A percentile compares a stretch with the other conserved stretches of the same genome.
Evolutionary conservation across 2,797 vertebrate species (phyloP).

Genomic region (Chaenodraco wilsoni): DNA sequence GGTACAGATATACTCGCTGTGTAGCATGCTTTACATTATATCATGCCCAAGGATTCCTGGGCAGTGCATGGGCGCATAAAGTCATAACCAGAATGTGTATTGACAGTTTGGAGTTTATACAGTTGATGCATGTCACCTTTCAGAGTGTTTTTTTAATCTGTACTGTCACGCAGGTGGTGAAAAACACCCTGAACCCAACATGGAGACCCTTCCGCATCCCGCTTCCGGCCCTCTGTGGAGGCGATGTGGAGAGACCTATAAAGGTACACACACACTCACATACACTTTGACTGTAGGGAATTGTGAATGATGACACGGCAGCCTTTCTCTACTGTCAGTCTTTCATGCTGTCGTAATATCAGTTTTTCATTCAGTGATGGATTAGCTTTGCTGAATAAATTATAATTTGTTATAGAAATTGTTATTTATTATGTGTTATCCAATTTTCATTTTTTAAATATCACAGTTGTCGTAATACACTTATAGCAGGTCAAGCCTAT

Average conservation of each 20-base stretch:
- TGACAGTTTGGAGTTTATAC: neutral
- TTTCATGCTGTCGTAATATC: neutral
- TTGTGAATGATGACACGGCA: neutral
- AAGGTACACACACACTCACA: conserved; percentile 84
- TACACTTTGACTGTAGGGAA: neutral
- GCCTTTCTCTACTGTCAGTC: neutral
- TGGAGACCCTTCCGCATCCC: conserved; percentile 94
- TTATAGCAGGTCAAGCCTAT: too few species aligned
- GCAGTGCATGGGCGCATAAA: neutral
- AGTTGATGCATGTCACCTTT: neutral
- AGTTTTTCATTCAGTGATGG: neutral
- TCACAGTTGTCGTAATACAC: too few species aligned
- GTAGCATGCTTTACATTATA: neutral
- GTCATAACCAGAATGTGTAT: too few species aligned
- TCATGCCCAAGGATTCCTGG: neutral
- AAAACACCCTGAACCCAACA: conserved; percentile 92
- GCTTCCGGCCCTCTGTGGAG: conserved; percentile 92
- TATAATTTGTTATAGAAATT: neutral
- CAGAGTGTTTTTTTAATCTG: neutral
- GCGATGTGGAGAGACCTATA: conserved; percentile 92
- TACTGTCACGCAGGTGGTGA: conserved; percentile 87
- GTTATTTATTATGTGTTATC: too few species aligned
- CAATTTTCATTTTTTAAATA: too few species aligned
- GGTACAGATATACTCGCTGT: conserved; percentile 73
- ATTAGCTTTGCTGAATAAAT: neutral